phyloP scores from a whole-genome alignment of 2,113 vertebrate species.

The Phyllostomus hastatus region DNA sequence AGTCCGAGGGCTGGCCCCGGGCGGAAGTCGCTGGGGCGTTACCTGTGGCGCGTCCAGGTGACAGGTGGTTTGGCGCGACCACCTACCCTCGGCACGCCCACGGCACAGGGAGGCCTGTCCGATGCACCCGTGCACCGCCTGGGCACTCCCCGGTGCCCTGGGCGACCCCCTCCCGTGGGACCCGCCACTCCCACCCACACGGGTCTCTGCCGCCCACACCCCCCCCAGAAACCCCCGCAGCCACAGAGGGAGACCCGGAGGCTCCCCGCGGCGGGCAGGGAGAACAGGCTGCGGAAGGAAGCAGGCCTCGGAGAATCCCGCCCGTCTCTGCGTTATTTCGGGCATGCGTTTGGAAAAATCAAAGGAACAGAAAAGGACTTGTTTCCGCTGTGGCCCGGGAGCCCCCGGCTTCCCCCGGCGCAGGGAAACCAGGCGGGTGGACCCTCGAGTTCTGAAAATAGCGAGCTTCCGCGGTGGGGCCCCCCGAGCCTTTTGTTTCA shows the following conservation, averaged over 20 bases:
- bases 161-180: not conserved
- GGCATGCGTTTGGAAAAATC: not conserved
- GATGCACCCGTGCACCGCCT: not conserved
- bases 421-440: not conserved
- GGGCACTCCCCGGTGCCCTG: rapidly evolving
- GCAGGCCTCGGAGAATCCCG: not conserved
- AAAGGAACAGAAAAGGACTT: not conserved
- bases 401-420: not conserved
- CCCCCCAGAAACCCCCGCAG: not conserved
- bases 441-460: not conserved
- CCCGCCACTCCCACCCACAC: rapidly evolving
- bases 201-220: not conserved
- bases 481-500: too few species aligned
- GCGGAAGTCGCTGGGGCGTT: rapidly evolving
- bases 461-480: not conserved
- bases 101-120: rapidly evolving
- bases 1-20: not conserved
- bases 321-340: not conserved
- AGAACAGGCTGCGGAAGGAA: rapidly evolving
- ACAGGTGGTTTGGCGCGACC: not conserved
- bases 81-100: not conserved
- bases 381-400: not conserved
- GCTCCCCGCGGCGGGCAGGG: not conserved
- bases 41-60: not conserved
- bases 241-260: too few species aligned